A percentile compares a stretch with the other conserved stretches of the same genome.
phyloP scores from a whole-genome alignment of 2,797 vertebrate species.

The Brachyalestes nurse region DNA sequence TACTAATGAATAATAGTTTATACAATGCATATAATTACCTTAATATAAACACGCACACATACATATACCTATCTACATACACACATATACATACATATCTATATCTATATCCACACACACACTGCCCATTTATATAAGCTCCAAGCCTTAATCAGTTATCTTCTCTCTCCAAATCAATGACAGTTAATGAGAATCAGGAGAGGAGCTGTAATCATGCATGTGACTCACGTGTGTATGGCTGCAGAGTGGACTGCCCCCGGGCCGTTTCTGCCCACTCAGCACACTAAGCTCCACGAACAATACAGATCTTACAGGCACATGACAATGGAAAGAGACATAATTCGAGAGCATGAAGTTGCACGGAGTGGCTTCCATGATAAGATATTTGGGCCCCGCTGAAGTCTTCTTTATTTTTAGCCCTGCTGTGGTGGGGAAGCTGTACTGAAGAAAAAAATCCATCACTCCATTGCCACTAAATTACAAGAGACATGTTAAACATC shows the following conservation, averaged over 20 bases:
- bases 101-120: too few relatives aligned
- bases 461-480: slow-evolving; percentile 29
- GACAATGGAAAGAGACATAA: slow-evolving; percentile 20
- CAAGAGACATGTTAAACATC: slow-evolving; percentile 36
- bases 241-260: not conserved
- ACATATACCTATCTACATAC: too few relatives aligned
- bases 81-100: too few relatives aligned
- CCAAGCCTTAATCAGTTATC: not conserved
- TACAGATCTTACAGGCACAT: not conserved
- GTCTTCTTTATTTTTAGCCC: slow-evolving; percentile 47
- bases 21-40: too few relatives aligned
- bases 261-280: slow-evolving; percentile 10
- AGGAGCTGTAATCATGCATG: slow-evolving; percentile 8
- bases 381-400: not conserved
- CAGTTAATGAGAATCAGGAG: not conserved
- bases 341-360: not conserved
- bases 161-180: slow-evolving; percentile 21
- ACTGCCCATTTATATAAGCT: not conserved
- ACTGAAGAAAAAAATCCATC: slow-evolving; percentile 34
- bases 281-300: not conserved
- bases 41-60: too few relatives aligned
- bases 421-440: slow-evolving; percentile 24
- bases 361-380: not conserved
- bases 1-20: too few relatives aligned
- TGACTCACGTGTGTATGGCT: slow-evolving; percentile 4